Evolutionary conservation across 1,140 invertebrate species (phyloP), one percentile per base, ranked within the genome.

Genomic region (Steinernema feltiae): DNA sequence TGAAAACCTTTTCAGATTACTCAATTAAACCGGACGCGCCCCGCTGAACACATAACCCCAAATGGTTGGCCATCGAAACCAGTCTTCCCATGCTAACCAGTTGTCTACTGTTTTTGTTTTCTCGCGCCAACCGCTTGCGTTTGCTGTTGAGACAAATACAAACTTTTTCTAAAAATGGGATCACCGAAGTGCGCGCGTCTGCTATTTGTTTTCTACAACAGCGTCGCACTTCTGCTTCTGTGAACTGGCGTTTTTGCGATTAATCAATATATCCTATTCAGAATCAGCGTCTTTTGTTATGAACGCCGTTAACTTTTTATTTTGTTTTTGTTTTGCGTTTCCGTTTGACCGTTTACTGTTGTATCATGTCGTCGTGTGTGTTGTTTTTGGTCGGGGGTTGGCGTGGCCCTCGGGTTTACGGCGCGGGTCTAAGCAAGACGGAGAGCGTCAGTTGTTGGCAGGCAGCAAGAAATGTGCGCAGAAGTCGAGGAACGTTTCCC

Each of bases 321-420:
- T 41, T 41, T 7, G 7, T 41, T 41, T 41, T 41, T 18, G 35
- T 41, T 41, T 41, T 41, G 35, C 35, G 35, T 27, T 63, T 63
- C 24, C 24, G 53, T 63, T 63, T 63, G 15, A n/a, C 15, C 53
- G 24, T 27, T 63, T 27, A 12, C 53, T 63, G 15, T 27, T 63
- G 12, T 63, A 63, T 27, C 53, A 63, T 63, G 53, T 63, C 7
- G 2, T 46, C n/a, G 41, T 46, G 41, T 63, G 53, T 27, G 53
- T 63, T 63, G 53, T 63, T 63, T 63, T 63, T 63, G 53, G 53
- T 3, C 24, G 15, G 12, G 53, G 53, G 53, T 21, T 63, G 53
- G 53, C 53, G 53, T 63, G 53, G 53, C 53, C 53, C 53, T 63
- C 53, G 53, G 35, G 53, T 63, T 63, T 63, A 63, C 53, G 53